phyloP scores from a whole-genome alignment of 2,888 invertebrate species.

The Drosophila melanosoma region DNA sequence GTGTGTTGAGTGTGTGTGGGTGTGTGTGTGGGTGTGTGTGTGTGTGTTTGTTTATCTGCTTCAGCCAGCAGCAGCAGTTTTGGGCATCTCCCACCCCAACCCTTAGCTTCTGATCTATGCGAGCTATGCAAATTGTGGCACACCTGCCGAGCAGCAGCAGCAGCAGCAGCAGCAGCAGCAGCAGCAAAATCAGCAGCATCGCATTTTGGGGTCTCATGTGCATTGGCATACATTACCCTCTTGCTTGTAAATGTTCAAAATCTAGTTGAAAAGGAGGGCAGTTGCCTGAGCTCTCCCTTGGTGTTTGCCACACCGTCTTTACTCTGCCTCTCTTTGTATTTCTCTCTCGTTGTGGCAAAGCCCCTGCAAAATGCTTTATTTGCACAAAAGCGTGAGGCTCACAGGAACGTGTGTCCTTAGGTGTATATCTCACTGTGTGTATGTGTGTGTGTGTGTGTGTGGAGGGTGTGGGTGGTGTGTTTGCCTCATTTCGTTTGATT shows the following conservation, averaged over 20 bases:
- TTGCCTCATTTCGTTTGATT: slow-evolving; percentile 79
- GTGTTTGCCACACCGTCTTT: neutral
- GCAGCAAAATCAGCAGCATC: slow-evolving; percentile 30
- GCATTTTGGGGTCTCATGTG: slow-evolving; percentile 69
- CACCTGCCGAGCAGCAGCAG: slow-evolving; percentile 49
- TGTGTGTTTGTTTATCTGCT: slow-evolving; percentile 54
- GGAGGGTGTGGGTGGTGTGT: slow-evolving; percentile 16
- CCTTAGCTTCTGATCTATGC: slow-evolving; percentile 14
- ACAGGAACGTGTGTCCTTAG: slow-evolving; percentile 48
- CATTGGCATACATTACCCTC: slow-evolving; percentile 76
- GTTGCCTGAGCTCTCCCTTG: neutral
- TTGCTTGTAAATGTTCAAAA: slow-evolving; percentile 71
- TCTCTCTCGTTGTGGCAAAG: slow-evolving; percentile 19
- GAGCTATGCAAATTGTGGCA: slow-evolving; percentile 65
- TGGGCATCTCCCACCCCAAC: slow-evolving; percentile 30
- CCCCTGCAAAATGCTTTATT: slow-evolving; percentile 72
- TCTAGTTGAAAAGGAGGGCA: slow-evolving; percentile 46
- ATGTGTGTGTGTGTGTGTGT: slow-evolving; percentile 1
- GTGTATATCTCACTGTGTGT: neutral
- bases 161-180: slow-evolving; percentile 29
- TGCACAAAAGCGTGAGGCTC: slow-evolving; percentile 68
- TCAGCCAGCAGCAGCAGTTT: slow-evolving; percentile 39
- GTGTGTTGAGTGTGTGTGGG: neutral
- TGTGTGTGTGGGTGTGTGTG: slow-evolving; percentile 2
- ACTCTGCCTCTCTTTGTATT: neutral